Conservation (phyloP, 1,140 invertebrate genomes). For the Saccostrea cuccullata region DNA sequence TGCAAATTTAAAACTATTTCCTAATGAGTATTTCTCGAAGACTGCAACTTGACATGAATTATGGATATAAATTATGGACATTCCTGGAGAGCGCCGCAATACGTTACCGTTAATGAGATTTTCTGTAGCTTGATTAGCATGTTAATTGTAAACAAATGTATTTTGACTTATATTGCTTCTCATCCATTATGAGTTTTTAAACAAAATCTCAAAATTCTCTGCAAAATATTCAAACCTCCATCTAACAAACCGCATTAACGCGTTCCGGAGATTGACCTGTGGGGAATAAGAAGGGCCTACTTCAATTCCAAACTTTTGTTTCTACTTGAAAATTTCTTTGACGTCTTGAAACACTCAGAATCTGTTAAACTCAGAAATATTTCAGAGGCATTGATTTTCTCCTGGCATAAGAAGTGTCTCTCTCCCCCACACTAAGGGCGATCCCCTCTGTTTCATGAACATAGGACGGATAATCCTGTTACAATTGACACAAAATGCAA, state of each 20-base stretch:
- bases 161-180: conserved; percentile 24
- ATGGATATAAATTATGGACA: background rate
- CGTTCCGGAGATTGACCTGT: background rate
- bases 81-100: background rate
- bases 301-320: background rate
- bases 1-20: background rate
- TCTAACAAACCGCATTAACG: background rate
- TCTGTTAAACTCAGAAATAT: background rate
- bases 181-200: background rate
- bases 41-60: too few relatives aligned
- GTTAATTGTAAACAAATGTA: conserved; percentile 7
- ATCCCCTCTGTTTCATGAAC: background rate
- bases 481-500: background rate
- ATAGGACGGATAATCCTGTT: background rate
- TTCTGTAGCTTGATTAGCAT: conserved; percentile 3
- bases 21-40: background rate
- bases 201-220: background rate
- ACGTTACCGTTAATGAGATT: background rate
- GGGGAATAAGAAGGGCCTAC: background rate
- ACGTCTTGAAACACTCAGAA: background rate
- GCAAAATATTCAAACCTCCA: background rate
- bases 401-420: background rate
- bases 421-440: background rate
- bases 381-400: conserved; percentile 11
- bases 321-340: background rate